A percentile compares a stretch with the other conserved stretches of the same genome.
Conservation (phyloP, 2,888 invertebrate species). For the Caenorhabditis becei region DNA sequence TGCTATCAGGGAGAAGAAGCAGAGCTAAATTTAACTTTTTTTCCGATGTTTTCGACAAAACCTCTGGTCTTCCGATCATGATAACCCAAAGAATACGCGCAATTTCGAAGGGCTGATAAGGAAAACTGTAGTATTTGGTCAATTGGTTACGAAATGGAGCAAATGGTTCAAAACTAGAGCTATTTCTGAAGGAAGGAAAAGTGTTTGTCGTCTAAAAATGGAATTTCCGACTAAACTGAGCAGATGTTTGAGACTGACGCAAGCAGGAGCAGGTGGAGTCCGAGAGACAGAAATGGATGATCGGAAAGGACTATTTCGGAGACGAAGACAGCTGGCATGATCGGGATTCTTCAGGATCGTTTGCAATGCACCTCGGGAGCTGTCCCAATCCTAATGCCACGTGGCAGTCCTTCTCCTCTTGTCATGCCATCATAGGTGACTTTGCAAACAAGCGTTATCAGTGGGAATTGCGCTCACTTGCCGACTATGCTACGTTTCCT, state of each 20-base stretch:
- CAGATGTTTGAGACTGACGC: constrained; percentile 3
- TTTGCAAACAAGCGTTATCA: constrained; percentile 5
- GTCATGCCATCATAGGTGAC: constrained; percentile 7
- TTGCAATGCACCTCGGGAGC: too few species aligned
- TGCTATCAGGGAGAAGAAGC: background rate
- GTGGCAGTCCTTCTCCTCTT: background rate
- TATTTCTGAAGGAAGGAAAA: background rate
- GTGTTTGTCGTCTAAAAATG: background rate
- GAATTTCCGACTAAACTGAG: too few species aligned
- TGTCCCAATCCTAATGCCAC: too few species aligned
- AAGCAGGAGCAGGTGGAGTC: background rate
- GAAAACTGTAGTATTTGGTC: background rate
- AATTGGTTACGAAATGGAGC: background rate
- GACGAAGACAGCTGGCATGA: background rate
- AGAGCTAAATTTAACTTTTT: background rate
- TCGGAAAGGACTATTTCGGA: background rate
- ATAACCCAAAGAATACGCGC: background rate
- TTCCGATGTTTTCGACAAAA: background rate
- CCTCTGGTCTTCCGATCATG: background rate
- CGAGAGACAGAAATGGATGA: background rate
- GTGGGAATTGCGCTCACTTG: background rate
- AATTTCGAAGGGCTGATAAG: background rate
- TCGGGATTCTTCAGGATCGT: background rate
- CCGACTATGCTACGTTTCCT: constrained; percentile 35
- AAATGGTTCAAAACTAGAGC: background rate